phyloP scores from a whole-genome alignment of 1,140 invertebrate genomes.

The Lepidurus couesii region DNA sequence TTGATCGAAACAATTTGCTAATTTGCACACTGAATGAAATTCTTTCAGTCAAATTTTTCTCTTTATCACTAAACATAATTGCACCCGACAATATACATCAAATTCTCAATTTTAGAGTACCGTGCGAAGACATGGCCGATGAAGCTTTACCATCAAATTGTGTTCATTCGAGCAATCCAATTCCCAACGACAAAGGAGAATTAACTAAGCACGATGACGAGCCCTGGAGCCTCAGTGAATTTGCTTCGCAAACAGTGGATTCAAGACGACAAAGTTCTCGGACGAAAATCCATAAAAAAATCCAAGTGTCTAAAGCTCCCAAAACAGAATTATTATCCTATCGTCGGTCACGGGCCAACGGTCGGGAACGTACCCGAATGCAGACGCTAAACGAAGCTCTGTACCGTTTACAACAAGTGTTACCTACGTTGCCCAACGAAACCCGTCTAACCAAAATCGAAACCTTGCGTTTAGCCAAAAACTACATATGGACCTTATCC shows the following conservation, averaged over 20 bases:
- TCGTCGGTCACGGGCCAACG: conserved; percentile 87
- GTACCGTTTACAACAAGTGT: conserved; percentile 72
- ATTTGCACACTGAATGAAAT: no score
- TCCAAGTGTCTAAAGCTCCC: neutral
- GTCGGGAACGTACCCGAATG: conserved; percentile 91
- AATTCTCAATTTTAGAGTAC: neutral
- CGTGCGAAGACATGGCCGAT: neutral
- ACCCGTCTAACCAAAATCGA: conserved; percentile 97
- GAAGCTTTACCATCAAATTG: neutral
- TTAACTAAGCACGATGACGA: neutral
- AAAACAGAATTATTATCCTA: conserved; percentile 42
- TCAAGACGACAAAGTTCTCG: neutral
- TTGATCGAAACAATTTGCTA: no score
- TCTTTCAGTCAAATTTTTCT: no score
- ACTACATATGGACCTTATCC: conserved; percentile 85
- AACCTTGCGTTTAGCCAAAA: conserved; percentile 88
- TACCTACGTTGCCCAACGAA: conserved; percentile 84
- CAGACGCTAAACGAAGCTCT: conserved; percentile 91
- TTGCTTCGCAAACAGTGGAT: neutral
- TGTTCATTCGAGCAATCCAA: neutral
- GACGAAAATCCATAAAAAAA: neutral
- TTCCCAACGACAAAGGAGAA: neutral
- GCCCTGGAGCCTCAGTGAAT: neutral
- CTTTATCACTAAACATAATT: no score
- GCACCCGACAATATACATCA: neutral